A percentile compares a stretch with the other conserved stretches of the same genome.
Evolutionary conservation across 2,888 invertebrate species (phyloP).

Genomic region (Vannuccia rotundouncinata): DNA sequence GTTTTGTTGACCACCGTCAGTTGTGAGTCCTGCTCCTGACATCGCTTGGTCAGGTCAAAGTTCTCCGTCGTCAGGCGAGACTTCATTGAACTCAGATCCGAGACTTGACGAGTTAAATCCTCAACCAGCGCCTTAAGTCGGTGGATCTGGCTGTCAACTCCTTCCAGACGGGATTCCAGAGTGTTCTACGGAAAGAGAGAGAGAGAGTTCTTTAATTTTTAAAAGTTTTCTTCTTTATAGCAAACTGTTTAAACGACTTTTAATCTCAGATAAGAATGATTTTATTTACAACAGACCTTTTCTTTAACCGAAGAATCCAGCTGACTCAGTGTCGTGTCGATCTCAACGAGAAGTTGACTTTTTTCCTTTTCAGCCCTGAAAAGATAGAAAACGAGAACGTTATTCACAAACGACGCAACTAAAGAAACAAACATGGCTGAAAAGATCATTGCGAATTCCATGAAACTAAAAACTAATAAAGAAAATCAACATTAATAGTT

Average conservation of each 20-base stretch:
- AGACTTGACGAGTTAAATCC: slow-evolving; percentile 80
- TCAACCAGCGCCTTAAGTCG: slow-evolving; percentile 61
- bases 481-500: too few species aligned
- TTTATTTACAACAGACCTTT: slow-evolving; percentile 20
- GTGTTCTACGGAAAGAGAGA: not conserved
- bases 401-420: too few species aligned
- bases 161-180: slow-evolving; percentile 31
- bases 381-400: too few species aligned
- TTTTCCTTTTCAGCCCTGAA: slow-evolving; percentile 35
- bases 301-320: slow-evolving; percentile 26
- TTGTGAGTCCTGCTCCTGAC: slow-evolving; percentile 77
- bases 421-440: too few species aligned
- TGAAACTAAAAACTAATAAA: too few species aligned
- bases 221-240: not conserved
- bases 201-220: not conserved
- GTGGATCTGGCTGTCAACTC: slow-evolving; percentile 29
- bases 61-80: slow-evolving; percentile 77
- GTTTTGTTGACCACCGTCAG: slow-evolving; percentile 17
- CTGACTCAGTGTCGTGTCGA: slow-evolving; percentile 25
- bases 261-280: not conserved
- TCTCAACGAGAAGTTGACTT: slow-evolving; percentile 31
- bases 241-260: not conserved
- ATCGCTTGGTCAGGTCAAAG: slow-evolving; percentile 62
- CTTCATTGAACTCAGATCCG: slow-evolving; percentile 61
- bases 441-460: too few species aligned